Base-by-base conservation (phyloP, 2,888 invertebrate genomes). In the Tenthredo distinguenda region DNA sequence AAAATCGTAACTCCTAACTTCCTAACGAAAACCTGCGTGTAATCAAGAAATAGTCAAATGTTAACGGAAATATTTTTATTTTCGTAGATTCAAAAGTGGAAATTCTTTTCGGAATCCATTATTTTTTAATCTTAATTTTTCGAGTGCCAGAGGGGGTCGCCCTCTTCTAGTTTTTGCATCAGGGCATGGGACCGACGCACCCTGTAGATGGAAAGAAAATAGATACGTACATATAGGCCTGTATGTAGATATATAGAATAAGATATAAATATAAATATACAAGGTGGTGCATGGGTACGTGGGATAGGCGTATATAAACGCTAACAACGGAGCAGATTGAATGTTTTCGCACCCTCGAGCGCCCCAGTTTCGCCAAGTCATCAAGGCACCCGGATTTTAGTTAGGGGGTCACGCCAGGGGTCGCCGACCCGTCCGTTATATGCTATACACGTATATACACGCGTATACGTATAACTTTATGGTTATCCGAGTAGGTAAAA, bases 321-420 rank as follows among this genome's bases (percentile, higher is more conserved):
- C 31, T 81, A 81, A 81, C 81, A 62, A 62, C 58, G 62, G 62
- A 62, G 68, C 68, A 68, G 83, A 83, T 83, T 83, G 83, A 83
- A 83, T 68, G 65, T 65, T 83, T 83, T 83, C 83, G 83, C 83
- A 83, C 83, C 83, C 83, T 83, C 62, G 81, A 81, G 81, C 81
- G 81, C 81, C 81, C 81, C 26, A 81, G 81, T 81, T 62, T 62
- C 18, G 81, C 58, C 81, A 62, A 81, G 81, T 81, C 81, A 81
- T 81, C 81, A 62, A 81, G 81, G 77, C 77, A 77, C 77, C 77
- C 77, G 77, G 77, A 50, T 77, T 77, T 77, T 77, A 77, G 26
- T 55, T 40, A 7, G 40, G 72, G 62, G 81, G 81, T 81, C 58
- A 62, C 81, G 58, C 40, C 83, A 50, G 71, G 83, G 83, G 83